A percentile compares a stretch with the other conserved stretches of the same genome.
Evolutionary conservation across 2,797 vertebrate genomes (phyloP).

Genomic region (Sardinella longiceps): DNA sequence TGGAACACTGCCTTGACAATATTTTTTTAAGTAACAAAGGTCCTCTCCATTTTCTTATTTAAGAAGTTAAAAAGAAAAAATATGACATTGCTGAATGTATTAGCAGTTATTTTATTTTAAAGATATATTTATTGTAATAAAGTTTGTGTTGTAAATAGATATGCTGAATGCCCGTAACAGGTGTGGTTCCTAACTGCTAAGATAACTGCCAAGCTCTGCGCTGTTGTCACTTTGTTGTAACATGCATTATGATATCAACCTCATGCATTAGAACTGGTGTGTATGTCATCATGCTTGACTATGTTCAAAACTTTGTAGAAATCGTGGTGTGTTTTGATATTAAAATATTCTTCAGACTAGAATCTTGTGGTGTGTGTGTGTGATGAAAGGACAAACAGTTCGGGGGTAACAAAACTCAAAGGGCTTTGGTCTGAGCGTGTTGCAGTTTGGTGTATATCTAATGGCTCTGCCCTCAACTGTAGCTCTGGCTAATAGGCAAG

Average conservation of each 20-base stretch:
- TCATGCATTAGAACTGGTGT: neutral
- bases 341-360: neutral
- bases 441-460: neutral
- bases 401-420: neutral
- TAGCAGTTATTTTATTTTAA: constrained; percentile 2
- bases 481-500: neutral
- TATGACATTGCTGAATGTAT: constrained; percentile 18
- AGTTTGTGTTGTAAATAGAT: constrained; percentile 10
- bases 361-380: neutral
- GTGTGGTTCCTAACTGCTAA: neutral
- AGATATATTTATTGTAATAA: neutral
- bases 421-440: neutral
- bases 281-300: neutral
- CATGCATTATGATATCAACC: neutral
- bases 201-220: neutral
- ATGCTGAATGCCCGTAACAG: neutral
- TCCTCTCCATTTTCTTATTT: neutral
- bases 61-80: neutral
- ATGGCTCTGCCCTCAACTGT: neutral
- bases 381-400: neutral
- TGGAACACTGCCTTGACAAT: neutral
- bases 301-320: neutral
- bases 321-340: constrained; percentile 6
- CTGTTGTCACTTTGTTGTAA: neutral
- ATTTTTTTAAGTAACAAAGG: neutral